These are phyloP conservation scores for Ephestia elutella DNA, from an alignment of 1,140 invertebrate species.

Conservation along the genomic window DNA sequence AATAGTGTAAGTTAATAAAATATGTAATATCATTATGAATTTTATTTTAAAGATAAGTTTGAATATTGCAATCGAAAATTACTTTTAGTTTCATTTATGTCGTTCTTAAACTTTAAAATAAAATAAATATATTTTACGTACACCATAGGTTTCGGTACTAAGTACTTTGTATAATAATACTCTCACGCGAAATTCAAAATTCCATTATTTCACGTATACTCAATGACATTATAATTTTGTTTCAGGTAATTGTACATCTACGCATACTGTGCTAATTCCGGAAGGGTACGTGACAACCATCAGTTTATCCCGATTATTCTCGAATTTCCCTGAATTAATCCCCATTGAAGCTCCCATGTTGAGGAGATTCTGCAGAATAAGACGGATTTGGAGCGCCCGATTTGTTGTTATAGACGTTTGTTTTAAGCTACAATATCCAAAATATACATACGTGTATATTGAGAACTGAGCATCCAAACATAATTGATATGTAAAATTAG, in stretches of 20 bases:
- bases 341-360: neutral
- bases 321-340: neutral
- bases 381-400: neutral
- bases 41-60: too few relatives aligned
- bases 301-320: neutral
- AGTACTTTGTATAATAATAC: too few relatives aligned
- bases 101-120: too few relatives aligned
- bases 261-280: neutral
- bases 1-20: too few relatives aligned
- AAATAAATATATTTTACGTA: too few relatives aligned
- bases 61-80: too few relatives aligned
- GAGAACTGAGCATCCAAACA: neutral
- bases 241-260: conserved; percentile 9
- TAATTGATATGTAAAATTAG: too few relatives aligned
- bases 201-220: neutral
- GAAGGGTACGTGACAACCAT: conserved; percentile 1
- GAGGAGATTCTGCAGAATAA: neutral
- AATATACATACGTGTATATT: too few relatives aligned
- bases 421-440: neutral
- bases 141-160: too few relatives aligned
- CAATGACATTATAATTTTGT: conserved; percentile 5
- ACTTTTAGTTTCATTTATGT: too few relatives aligned
- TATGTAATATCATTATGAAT: too few relatives aligned
- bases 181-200: too few relatives aligned
- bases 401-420: neutral